Conservation (phyloP, 2,888 invertebrate genomes). For the Dioctria rufipes region DNA sequence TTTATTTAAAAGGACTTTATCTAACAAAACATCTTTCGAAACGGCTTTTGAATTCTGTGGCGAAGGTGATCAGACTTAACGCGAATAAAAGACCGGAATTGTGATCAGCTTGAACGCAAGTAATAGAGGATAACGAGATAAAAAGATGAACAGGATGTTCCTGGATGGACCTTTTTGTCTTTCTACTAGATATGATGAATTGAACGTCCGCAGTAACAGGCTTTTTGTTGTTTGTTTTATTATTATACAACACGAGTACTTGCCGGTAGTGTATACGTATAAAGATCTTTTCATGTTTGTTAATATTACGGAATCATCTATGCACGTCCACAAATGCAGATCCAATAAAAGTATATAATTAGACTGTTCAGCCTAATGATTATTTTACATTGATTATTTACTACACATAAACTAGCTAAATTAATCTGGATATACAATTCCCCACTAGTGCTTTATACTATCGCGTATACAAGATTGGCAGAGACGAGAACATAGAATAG, state of each 20-base stretch:
- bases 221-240: background rate
- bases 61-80: slow-evolving; percentile 1
- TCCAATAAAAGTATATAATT: no score
- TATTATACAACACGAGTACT: background rate
- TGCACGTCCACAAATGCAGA: no score
- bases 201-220: slow-evolving; percentile 40
- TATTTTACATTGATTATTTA: no score
- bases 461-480: no score
- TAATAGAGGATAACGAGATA: slow-evolving; percentile 39
- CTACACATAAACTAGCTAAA: no score
- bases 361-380: no score
- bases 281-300: no score
- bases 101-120: slow-evolving; percentile 31
- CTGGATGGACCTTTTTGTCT: slow-evolving; percentile 47
- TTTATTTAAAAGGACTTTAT: slow-evolving; percentile 40
- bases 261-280: background rate
- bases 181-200: slow-evolving; percentile 29
- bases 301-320: no score
- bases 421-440: no score
- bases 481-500: no score
- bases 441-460: no score
- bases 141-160: slow-evolving; percentile 55
- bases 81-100: slow-evolving; percentile 49
- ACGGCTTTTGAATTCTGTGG: slow-evolving; percentile 5
- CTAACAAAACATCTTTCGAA: slow-evolving; percentile 46